Evolutionary conservation across 2,797 vertebrate genomes (phyloP).

Genomic region (Chrosomus eos): DNA sequence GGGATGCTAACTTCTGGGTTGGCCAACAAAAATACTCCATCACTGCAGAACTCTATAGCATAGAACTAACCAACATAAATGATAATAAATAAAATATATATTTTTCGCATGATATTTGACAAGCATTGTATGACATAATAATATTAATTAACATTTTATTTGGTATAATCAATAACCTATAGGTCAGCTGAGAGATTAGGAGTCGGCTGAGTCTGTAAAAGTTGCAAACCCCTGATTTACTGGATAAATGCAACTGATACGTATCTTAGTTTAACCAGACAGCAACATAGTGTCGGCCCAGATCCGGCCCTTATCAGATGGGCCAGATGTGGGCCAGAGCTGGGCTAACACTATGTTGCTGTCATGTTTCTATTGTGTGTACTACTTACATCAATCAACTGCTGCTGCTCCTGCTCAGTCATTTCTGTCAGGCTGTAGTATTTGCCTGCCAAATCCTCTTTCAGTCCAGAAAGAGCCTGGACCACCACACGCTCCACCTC

Average conservation of each 20-base stretch:
- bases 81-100: background rate
- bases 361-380: background rate
- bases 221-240: background rate
- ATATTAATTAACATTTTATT: background rate
- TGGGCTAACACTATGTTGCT: too few relatives aligned
- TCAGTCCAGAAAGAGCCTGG: slow-evolving; percentile 85
- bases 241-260: background rate
- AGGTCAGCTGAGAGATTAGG: background rate
- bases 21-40: background rate
- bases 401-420: slow-evolving; percentile 90
- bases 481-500: slow-evolving; percentile 91
- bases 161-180: background rate
- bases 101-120: background rate
- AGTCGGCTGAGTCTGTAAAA: background rate
- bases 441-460: slow-evolving; percentile 86
- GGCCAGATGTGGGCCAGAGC: too few relatives aligned
- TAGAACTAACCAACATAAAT: background rate
- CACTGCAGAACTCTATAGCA: background rate
- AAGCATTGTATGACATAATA: background rate
- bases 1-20: background rate
- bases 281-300: too few relatives aligned
- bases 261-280: background rate
- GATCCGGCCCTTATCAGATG: too few relatives aligned
- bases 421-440: slow-evolving; percentile 91
- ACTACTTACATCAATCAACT: slow-evolving; percentile 92